A percentile compares a stretch with the other conserved stretches of the same genome.
Conservation (phyloP, 1,140 invertebrate species). For the Pseudoatta argentina region DNA sequence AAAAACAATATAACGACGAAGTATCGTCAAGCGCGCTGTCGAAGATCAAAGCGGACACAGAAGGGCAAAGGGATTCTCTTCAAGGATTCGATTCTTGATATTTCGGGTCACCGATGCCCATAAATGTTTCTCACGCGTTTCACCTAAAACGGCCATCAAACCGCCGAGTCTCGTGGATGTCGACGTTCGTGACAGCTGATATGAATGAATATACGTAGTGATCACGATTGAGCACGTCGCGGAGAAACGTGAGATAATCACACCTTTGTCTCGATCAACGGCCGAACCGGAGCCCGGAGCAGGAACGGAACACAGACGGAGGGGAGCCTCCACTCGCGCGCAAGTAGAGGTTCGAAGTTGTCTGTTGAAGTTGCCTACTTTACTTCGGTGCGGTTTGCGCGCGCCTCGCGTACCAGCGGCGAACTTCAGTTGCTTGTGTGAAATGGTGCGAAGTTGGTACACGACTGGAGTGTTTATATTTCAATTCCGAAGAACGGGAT, state of each 20-base stretch:
- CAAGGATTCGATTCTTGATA: neutral
- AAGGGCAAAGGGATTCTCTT: neutral
- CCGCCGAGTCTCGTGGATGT: neutral
- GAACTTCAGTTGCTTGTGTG: constrained; percentile 44
- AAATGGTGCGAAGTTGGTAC: too few species aligned
- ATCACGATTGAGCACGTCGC: neutral
- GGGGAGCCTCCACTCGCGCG: constrained; percentile 5
- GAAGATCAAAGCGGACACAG: too few species aligned
- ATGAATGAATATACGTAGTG: neutral
- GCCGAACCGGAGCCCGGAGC: neutral
- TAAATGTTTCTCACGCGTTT: neutral
- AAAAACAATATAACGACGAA: constrained; percentile 61
- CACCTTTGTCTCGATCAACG: constrained; percentile 28
- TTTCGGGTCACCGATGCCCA: neutral
- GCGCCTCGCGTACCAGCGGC: constrained; percentile 23
- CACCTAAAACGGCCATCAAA: neutral
- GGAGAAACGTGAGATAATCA: neutral
- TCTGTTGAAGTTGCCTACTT: neutral
- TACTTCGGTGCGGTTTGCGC: neutral
- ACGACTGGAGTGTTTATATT: neutral
- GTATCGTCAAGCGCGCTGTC: neutral
- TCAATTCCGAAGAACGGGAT: too few species aligned
- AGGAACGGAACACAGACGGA: neutral
- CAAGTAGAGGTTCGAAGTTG: constrained; percentile 20
- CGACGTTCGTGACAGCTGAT: constrained; percentile 7